Conservation (phyloP, 2,113 vertebrate species). For the Crocuta crocuta region DNA sequence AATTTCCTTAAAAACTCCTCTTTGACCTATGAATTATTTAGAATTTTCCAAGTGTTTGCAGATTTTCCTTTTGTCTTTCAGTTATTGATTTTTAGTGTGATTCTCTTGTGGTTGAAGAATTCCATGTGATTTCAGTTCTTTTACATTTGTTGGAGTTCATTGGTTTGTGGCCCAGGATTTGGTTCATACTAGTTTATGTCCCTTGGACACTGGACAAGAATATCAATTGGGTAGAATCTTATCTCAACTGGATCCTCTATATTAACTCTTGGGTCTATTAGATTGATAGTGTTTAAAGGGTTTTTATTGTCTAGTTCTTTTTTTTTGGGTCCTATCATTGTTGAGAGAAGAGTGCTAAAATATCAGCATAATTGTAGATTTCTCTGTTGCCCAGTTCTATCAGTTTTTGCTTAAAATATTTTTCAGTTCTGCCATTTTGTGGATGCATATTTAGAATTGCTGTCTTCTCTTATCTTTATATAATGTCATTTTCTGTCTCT, state of each 20-base stretch:
- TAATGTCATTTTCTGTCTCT: background rate
- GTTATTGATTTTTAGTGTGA: background rate
- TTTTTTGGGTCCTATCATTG: background rate
- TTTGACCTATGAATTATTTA: background rate
- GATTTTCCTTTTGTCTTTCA: background rate
- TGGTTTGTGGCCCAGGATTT: background rate
- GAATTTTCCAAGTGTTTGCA: background rate
- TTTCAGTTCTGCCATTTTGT: background rate
- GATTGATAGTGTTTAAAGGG: background rate
- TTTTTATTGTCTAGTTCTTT: background rate
- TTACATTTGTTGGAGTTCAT: background rate
- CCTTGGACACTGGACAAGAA: background rate
- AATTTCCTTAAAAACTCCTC: background rate
- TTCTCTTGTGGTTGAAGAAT: background rate
- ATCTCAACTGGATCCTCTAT: background rate
- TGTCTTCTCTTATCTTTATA: background rate
- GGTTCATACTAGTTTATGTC: background rate
- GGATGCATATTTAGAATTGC: background rate
- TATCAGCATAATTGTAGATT: background rate
- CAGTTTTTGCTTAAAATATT: slow-evolving; percentile 28
- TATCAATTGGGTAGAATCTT: background rate
- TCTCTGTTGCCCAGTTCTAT: background rate
- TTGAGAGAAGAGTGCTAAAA: background rate
- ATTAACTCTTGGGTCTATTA: background rate
- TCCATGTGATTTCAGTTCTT: background rate